Evolutionary conservation across 53 echinoderm and acorn worm species (phyloP), one percentile per base, ranked within the genome.

Genomic region (Holothuria scabra): DNA sequence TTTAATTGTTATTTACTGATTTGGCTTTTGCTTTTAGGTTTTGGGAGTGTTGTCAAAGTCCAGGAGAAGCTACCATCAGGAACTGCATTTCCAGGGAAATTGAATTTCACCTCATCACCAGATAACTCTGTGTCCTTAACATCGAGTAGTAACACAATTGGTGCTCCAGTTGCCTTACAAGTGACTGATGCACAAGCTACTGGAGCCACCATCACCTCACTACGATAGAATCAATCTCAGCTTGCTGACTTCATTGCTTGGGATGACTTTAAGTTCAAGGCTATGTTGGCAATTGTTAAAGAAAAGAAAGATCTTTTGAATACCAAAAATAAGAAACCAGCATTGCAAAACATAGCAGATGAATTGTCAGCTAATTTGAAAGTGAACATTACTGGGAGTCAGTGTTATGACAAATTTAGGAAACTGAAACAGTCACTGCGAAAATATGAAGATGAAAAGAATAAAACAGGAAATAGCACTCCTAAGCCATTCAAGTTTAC

Each of bases 401-500:
- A 78, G 24, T 78, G 78, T 46, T 56, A 78, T 12, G 78, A 78
- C 78, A 78, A 78, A 78, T 78, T 28, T 19, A 56, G 56, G 31
- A 78, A 78, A 18, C 21, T 56, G 4, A 78, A 78, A 58, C 78
- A 78, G 58, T 14, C 57, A 1, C 1, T 78, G 57, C 14, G 78
- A 24, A 56, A 58, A 78, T 21, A 78, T 26, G 58, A 58, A 78
- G 30, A 56, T 58, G 48, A 78, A 21, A 13, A 31, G 3, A 26
- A 46, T n/a, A 46, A 78, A 78, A 78, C 28, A 30, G 31, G 57
- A 14, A 78, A 78, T 78, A 33, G 59, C 58, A n/a, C 46, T 28
- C 78, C 57, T 12, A 78, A 78, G 32, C 58, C 78, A 6, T 57
- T 78, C 78, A 78, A 78, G 8, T 78, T 28, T 78, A 14, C 30